A percentile compares a stretch with the other conserved stretches of the same genome.
These are phyloP conservation scores for Trimorus sp. DNA, from an alignment of 2,888 invertebrate species.

Conservation along the genomic window DNA sequence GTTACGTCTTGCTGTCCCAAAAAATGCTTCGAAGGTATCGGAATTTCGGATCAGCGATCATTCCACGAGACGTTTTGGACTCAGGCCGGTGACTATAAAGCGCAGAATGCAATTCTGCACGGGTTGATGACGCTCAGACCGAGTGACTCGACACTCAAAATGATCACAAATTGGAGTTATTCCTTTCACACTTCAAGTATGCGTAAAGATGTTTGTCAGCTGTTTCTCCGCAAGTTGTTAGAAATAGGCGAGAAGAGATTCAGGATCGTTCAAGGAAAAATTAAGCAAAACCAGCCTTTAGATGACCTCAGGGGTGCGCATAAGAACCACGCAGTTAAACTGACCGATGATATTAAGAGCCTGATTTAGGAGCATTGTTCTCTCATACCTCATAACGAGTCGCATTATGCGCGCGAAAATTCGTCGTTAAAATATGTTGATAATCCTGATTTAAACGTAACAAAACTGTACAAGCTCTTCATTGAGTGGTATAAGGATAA, in stretches of 20 bases:
- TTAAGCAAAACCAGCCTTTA: constrained; percentile 34
- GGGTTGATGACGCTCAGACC: background rate
- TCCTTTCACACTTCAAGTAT: constrained; percentile 28
- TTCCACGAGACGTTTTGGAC: background rate
- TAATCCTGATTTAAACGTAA: constrained; percentile 42
- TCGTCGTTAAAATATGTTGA: constrained; percentile 46
- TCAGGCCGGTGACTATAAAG: background rate
- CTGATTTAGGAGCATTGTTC: constrained; percentile 55
- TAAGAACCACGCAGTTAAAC: constrained; percentile 43
- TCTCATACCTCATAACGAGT: constrained; percentile 32
- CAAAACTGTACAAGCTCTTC: constrained; percentile 39
- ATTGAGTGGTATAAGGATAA: constrained; percentile 32
- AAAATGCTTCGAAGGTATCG: background rate
- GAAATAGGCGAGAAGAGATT: constrained; percentile 45
- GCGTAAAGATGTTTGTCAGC: background rate
- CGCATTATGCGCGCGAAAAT: constrained; percentile 33
- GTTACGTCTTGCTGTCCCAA: background rate
- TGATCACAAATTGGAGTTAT: constrained; percentile 37
- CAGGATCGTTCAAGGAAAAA: constrained; percentile 48
- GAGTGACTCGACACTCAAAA: background rate
- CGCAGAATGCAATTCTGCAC: background rate
- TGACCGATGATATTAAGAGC: constrained; percentile 55
- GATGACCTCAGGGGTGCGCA: constrained; percentile 44
- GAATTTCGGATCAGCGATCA: background rate
- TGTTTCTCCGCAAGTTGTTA: constrained; percentile 45